Percentiles rank a stretch among this genome's conserved stretches.
These are phyloP conservation scores for Oxytorus armatus DNA, from an alignment of 2,888 invertebrate genomes.

Conservation along the genomic window DNA sequence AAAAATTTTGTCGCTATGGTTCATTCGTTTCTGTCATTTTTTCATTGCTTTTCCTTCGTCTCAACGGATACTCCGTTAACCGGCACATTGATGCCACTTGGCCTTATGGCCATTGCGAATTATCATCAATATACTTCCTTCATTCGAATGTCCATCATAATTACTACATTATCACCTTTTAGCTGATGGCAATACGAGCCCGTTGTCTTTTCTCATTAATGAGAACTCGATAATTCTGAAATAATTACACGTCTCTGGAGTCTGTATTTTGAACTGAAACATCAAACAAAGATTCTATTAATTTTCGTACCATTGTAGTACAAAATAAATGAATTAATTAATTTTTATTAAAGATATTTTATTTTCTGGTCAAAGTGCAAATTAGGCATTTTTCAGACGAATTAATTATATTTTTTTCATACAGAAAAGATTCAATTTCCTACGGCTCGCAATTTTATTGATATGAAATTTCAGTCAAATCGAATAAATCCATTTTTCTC, in stretches of 20 bases:
- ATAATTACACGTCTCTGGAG: not conserved
- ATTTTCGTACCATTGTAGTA: not conserved
- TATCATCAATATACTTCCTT: conserved; percentile 24
- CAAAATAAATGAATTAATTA: not conserved
- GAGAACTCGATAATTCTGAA: not conserved
- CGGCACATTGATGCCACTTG: conserved; percentile 24
- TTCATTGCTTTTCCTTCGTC: not conserved
- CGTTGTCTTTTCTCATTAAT: not conserved
- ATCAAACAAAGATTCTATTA: not conserved
- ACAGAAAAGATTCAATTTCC: not conserved
- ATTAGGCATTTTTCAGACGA: too few species aligned
- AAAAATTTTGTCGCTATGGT: not conserved
- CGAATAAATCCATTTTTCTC: conserved; percentile 1
- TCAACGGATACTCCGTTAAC: not conserved
- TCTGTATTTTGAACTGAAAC: not conserved
- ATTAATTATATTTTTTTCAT: too few species aligned
- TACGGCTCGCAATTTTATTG: not conserved
- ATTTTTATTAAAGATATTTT: not conserved
- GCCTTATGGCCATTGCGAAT: conserved; percentile 16
- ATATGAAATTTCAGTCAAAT: too few species aligned
- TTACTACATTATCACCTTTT: conserved; percentile 12
- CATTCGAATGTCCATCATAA: conserved; percentile 22
- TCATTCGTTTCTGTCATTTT: conserved; percentile 2
- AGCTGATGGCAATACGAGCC: not conserved
- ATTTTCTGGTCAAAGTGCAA: not conserved